Conservation (phyloP, 1,140 invertebrate species). For the Andricus grossulariae region DNA sequence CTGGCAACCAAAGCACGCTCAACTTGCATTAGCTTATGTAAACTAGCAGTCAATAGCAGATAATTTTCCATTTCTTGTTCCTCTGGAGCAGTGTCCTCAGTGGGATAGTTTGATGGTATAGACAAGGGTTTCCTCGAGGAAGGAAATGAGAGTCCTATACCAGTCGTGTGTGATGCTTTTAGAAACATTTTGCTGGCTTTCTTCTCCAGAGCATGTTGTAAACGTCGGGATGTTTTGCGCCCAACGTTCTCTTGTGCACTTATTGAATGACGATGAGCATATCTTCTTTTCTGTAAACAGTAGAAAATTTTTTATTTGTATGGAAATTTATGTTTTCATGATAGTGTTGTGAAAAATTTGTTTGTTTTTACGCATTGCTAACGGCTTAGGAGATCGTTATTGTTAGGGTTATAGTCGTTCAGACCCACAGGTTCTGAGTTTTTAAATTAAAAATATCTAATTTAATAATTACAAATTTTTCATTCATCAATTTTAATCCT, state of each 20-base stretch:
- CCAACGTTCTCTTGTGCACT: conserved; percentile 68
- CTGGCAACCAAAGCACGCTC: conserved; percentile 89
- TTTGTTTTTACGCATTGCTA: too few species aligned
- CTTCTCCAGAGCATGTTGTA: conserved; percentile 84
- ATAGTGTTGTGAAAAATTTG: too few species aligned
- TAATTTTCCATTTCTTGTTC: conserved; percentile 93
- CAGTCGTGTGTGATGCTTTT: conserved; percentile 86
- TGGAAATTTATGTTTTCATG: too few species aligned
- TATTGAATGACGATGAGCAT: conserved; percentile 74
- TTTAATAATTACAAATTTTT: too few species aligned
- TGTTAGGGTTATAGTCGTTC: too few species aligned
- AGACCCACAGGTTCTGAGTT: too few species aligned
- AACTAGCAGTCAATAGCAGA: conserved; percentile 87
- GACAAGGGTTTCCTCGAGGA: conserved; percentile 68
- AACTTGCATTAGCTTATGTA: conserved; percentile 92
- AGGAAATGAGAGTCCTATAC: conserved; percentile 65
- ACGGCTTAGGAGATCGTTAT: too few species aligned
- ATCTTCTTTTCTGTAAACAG: conserved; percentile 73
- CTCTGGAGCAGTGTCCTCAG: conserved; percentile 76
- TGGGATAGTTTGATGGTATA: conserved; percentile 57
- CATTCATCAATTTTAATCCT: too few species aligned
- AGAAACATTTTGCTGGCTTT: conserved; percentile 91
- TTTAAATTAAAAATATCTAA: too few species aligned
- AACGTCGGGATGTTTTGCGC: conserved; percentile 73
- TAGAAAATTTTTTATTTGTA: not conserved